Conservation (phyloP, 2,797 vertebrate genomes). For the Anguilla pacifica region DNA sequence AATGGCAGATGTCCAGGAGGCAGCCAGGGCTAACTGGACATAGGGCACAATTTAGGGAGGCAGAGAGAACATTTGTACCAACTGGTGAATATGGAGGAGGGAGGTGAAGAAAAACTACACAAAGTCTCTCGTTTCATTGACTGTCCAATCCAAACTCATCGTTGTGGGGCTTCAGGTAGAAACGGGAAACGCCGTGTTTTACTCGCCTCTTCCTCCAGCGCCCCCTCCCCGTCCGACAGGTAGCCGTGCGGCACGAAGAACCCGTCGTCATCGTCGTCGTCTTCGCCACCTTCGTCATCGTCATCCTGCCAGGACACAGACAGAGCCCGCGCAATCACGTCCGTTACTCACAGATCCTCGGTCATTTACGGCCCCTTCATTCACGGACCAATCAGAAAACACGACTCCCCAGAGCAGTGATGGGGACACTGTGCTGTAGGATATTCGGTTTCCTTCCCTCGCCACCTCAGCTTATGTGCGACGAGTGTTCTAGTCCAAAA, state of each 20-base stretch:
- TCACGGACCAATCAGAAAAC: background rate
- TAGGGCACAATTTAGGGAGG: background rate
- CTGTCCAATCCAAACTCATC: too few relatives aligned
- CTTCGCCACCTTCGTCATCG: slow-evolving; percentile 87
- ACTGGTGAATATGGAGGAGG: background rate
- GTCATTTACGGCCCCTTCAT: background rate
- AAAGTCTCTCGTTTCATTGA: too few relatives aligned
- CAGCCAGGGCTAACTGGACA: background rate
- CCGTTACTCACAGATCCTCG: background rate
- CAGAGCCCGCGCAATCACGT: background rate
- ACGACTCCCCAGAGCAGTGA: background rate
- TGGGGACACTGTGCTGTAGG: background rate
- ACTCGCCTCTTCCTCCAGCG: slow-evolving; percentile 69
- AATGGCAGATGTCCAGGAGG: too few relatives aligned
- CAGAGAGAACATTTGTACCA: background rate
- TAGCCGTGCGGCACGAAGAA: slow-evolving; percentile 99
- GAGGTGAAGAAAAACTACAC: too few relatives aligned
- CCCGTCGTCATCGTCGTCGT: slow-evolving; percentile 92
- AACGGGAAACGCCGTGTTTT: background rate
- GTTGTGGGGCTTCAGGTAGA: too few relatives aligned
- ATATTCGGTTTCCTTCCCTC: background rate
- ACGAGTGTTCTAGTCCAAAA: background rate
- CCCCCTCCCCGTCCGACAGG: slow-evolving; percentile 95
- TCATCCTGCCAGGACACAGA: slow-evolving; percentile 79
- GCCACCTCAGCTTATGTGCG: background rate